Percentiles rank a stretch among this genome's conserved stretches.
These are phyloP conservation scores for Patagioenas fasciata DNA, from an alignment of 2,113 vertebrate genomes.

Conservation along the genomic window DNA sequence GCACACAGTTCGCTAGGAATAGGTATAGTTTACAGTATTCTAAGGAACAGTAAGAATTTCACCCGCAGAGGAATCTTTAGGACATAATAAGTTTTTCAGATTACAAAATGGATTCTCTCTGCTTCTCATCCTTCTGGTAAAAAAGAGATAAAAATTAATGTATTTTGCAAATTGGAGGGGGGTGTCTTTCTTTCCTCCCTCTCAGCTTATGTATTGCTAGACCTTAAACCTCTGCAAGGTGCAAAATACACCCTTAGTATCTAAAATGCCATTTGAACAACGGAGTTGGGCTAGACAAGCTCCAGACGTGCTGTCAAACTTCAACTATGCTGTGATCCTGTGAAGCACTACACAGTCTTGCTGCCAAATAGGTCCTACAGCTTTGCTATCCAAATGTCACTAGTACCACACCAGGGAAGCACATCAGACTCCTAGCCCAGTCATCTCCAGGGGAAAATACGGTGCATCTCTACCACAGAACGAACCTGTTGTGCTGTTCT, in stretches of 20 bases:
- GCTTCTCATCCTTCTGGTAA: slow-evolving; percentile 24
- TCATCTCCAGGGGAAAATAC: background rate
- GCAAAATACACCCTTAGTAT: background rate
- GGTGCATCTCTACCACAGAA: background rate
- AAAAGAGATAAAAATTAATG: slow-evolving; percentile 13
- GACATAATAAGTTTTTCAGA: slow-evolving; percentile 40
- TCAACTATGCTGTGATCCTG: background rate
- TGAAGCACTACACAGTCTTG: background rate
- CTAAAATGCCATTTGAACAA: background rate
- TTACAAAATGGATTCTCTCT: background rate
- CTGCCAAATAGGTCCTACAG: background rate
- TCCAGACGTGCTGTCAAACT: background rate
- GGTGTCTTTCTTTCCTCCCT: background rate
- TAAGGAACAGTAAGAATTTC: slow-evolving; percentile 9
- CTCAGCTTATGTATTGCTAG: background rate
- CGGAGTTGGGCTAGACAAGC: background rate
- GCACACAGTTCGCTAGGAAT: background rate
- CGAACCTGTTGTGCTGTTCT: background rate
- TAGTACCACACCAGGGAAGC: background rate
- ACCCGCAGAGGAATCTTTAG: background rate
- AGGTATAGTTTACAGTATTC: background rate
- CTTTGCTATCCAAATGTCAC: slow-evolving; percentile 7
- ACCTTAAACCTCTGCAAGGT: background rate
- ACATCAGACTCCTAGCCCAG: background rate
- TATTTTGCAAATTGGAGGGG: background rate